These are phyloP conservation scores for Oostethus manadensis DNA, from an alignment of 2,113 vertebrate genomes.

Conservation along the genomic window DNA sequence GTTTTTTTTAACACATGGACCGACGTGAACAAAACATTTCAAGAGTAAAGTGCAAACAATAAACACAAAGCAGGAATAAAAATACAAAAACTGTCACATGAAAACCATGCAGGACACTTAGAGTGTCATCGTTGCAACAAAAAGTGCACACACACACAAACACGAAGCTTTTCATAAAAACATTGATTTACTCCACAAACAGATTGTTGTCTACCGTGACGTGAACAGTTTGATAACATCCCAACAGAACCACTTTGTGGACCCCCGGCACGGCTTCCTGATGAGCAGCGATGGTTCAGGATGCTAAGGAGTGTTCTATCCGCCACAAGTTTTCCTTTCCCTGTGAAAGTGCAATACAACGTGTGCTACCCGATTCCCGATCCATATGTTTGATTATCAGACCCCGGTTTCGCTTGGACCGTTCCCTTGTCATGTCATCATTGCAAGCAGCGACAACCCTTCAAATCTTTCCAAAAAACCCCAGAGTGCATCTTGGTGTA, in stretches of 20 bases:
- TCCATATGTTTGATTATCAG: conserved; percentile 56
- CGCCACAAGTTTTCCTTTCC: not conserved
- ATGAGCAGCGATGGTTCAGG: no score
- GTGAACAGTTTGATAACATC: not conserved
- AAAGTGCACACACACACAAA: conserved; percentile 14
- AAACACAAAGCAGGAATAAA: conserved; percentile 16
- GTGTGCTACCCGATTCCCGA: conserved; percentile 57
- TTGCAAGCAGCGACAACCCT: no score
- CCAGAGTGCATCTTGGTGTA: no score
- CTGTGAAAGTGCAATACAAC: not conserved
- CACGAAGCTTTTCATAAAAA: conserved; percentile 6
- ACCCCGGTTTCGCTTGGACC: conserved; percentile 32
- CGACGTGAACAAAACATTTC: not conserved
- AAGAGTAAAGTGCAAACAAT: conserved; percentile 55
- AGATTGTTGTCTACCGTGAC: no score
- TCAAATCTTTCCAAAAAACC: no score
- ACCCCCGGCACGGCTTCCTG: no score
- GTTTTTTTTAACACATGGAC: not conserved
- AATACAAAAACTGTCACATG: conserved; percentile 15
- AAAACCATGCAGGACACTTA: conserved; percentile 44
- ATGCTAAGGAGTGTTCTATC: no score
- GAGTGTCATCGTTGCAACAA: conserved; percentile 2
- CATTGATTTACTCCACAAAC: no score
- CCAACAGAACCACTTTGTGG: not conserved
- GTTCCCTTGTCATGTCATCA: no score